Conservation (phyloP, 35 echinoderm and acorn worm species). For the Patiria miniata region DNA sequence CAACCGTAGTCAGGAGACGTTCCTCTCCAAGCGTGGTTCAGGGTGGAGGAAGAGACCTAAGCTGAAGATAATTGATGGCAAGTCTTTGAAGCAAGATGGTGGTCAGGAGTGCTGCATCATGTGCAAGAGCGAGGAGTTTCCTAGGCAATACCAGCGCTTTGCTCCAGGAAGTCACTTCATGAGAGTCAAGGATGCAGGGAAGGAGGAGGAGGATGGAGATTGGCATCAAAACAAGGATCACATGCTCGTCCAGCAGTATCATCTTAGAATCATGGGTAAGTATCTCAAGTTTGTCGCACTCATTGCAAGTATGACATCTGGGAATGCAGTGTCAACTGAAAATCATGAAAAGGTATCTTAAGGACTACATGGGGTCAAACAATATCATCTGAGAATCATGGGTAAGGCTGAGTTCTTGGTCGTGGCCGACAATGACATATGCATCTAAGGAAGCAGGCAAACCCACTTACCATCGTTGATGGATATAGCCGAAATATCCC, state of each 20-base stretch:
- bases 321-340: too few species aligned
- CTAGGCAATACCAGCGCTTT: not conserved
- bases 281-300: too few species aligned
- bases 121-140: not conserved
- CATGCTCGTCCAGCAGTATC: constrained; percentile 73
- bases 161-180: not conserved
- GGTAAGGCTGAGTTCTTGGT: too few species aligned
- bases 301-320: too few species aligned
- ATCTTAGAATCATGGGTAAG: constrained; percentile 68
- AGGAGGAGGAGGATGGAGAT: constrained; percentile 15
- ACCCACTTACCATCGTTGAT: too few species aligned
- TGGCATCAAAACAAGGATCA: constrained; percentile 39
- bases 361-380: too few species aligned
- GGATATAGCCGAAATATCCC: too few species aligned
- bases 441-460: too few species aligned
- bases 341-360: too few species aligned
- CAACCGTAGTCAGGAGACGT: constrained; percentile 18
- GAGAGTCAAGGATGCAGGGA: not conserved
- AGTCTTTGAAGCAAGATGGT: not conserved
- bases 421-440: too few species aligned
- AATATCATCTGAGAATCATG: too few species aligned
- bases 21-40: not conserved
- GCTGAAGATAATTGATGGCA: constrained; percentile 4
- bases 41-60: not conserved
- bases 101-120: constrained; percentile 24